Evolutionary conservation across 2,888 invertebrate genomes (phyloP).

Genomic region (Agrilus mali): DNA sequence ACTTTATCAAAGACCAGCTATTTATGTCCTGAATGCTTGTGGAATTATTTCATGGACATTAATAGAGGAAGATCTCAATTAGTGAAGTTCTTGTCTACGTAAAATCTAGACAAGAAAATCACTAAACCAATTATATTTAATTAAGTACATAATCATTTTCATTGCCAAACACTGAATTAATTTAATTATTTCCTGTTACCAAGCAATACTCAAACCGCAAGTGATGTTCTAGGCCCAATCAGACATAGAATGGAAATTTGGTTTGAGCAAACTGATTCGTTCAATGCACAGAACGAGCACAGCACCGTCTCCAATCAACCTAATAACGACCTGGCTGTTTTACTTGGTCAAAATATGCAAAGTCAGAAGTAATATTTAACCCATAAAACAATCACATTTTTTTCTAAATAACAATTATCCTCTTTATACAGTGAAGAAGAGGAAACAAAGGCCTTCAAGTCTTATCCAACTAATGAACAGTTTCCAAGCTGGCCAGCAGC

Average conservation of each 20-base stretch:
- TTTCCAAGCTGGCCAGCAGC: conserved; percentile 49
- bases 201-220: background rate
- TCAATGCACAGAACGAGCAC: conserved; percentile 98
- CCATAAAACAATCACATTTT: background rate
- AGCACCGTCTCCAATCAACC: conserved; percentile 94
- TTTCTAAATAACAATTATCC: no score
- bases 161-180: background rate
- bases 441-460: conserved; percentile 57
- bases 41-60: no score
- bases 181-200: background rate
- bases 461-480: conserved; percentile 73
- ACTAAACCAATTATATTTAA: no score
- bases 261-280: conserved; percentile 92
- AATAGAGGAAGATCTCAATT: no score
- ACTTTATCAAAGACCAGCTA: no score
- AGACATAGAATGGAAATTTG: conserved; percentile 99
- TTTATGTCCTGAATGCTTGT: no score
- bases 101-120: no score
- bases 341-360: conserved; percentile 71
- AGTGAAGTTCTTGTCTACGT: no score
- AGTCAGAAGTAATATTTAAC: conserved; percentile 32
- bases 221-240: conserved; percentile 74
- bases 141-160: background rate
- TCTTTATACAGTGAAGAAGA: conserved; percentile 13
- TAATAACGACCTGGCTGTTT: conserved; percentile 88